Evolutionary conservation across 1,140 invertebrate genomes (phyloP).

Genomic region (Centruroides vittatus): DNA sequence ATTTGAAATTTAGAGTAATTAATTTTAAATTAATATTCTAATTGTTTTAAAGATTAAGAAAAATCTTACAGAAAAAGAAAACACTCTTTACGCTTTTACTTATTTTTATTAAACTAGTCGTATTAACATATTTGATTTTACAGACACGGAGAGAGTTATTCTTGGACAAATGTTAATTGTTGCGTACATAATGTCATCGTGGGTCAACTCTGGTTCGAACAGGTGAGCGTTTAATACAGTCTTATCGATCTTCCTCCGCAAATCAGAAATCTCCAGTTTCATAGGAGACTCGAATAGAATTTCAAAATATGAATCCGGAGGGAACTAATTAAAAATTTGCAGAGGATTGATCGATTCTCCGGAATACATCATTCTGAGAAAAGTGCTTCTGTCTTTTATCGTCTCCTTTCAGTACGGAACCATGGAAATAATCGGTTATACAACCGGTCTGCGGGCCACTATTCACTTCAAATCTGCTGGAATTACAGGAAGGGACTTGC

Average conservation of each 20-base stretch:
- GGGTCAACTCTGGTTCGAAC: conserved; percentile 96
- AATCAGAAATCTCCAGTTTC: no score
- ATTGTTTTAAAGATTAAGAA: no score
- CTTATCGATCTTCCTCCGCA: no score
- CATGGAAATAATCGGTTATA: conserved; percentile 15
- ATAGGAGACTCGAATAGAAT: no score
- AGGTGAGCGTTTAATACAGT: neutral
- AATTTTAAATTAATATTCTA: no score
- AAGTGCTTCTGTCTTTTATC: neutral
- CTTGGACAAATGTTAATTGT: conserved; percentile 94
- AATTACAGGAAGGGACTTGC: conserved; percentile 74
- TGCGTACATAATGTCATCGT: conserved; percentile 95
- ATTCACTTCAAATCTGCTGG: conserved; percentile 80
- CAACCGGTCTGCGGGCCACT: conserved; percentile 24
- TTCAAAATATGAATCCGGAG: no score
- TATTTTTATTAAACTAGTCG: no score
- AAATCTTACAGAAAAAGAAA: no score
- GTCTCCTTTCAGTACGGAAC: conserved; percentile 10
- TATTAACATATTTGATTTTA: conserved; percentile 17
- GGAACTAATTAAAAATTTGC: neutral
- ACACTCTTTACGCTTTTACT: no score
- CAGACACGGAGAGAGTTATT: conserved; percentile 81
- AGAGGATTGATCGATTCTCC: neutral
- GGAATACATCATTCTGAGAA: no score
- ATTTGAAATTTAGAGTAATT: no score